Base-by-base conservation (phyloP, 2,797 vertebrate genomes). In the Leptatherina wallacei region DNA sequence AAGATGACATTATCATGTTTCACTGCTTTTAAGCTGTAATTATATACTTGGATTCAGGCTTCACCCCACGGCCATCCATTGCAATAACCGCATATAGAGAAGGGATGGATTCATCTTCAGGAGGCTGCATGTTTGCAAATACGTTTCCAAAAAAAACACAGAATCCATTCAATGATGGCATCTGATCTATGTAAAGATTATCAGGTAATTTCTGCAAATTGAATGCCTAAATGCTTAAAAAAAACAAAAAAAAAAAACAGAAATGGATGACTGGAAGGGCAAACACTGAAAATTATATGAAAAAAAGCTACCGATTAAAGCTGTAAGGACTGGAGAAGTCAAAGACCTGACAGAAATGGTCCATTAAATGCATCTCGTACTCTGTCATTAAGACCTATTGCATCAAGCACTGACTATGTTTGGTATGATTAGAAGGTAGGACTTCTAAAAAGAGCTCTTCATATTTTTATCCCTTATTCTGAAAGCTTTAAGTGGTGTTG, bases 401-500 rank as follows among this genome's bases (percentile, higher is more conserved):
- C 54, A 66, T 44, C 29, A 35, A 66, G 54, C 64, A 38, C 30
- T 33, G 62, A 47, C 59, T 80, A 61, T 77, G 36, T 82, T 78
- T 79, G 72, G 54, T 52, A 35, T 71, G 76, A 82, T 67, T 80
- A 52, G 56, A 76, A 42, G 64, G 54, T 55, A n/a, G 36, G 65
- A 58, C 54, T 51, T 82, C 78, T 59, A 76, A 70, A 83, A 42
- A 64, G 63, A 60, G 65, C 73, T 76, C 76, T 87, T 61, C 6
- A 3, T 63, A 65, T 75, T 83, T 83, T 75, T 65, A 61, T 72
- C 60, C 65, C n/a, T 22, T 61, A 38, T 32, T 57, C 74, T 91
- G 81, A 90, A 87, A 89, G 87, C 80, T 81, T 78, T 74, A 71
- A 86, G 85, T 87, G 85, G 77, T 84, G 81, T 80, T 88, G 65